Conservation (phyloP, 1,140 invertebrate genomes). For the Ostrea edulis region DNA sequence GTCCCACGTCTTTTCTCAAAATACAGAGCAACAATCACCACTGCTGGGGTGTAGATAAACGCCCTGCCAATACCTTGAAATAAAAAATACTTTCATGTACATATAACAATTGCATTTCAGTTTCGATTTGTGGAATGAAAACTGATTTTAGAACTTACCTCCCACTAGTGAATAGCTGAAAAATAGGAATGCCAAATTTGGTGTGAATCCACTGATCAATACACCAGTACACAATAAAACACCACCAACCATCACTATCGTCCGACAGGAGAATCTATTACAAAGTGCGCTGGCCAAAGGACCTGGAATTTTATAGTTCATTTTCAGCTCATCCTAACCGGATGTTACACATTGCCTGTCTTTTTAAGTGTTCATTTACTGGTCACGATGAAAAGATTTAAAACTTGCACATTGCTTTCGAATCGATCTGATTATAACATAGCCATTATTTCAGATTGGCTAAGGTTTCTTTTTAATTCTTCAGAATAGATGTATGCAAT, state of each 20-base stretch:
- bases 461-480: no score
- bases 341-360: not conserved
- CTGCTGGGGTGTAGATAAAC: conserved; percentile 71
- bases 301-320: conserved; percentile 81
- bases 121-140: no score
- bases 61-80: conserved; percentile 75
- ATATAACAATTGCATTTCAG: not conserved
- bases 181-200: conserved; percentile 88
- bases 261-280: conserved; percentile 92
- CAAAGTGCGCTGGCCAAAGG: conserved; percentile 93
- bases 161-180: conserved; percentile 91
- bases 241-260: conserved; percentile 90
- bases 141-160: conserved; percentile 82
- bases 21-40: conserved; percentile 75
- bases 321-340: not conserved
- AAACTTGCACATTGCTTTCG: no score
- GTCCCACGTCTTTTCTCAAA: conserved; percentile 71
- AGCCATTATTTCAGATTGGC: no score
- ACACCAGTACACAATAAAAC: conserved; percentile 88
- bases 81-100: not conserved
- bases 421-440: no score
- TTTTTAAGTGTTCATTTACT: no score
- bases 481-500: no score
- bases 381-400: no score
- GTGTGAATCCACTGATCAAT: conserved; percentile 87